Evolutionary conservation across 2,797 vertebrate genomes (phyloP).

Genomic region (Jordanella pulchra): DNA sequence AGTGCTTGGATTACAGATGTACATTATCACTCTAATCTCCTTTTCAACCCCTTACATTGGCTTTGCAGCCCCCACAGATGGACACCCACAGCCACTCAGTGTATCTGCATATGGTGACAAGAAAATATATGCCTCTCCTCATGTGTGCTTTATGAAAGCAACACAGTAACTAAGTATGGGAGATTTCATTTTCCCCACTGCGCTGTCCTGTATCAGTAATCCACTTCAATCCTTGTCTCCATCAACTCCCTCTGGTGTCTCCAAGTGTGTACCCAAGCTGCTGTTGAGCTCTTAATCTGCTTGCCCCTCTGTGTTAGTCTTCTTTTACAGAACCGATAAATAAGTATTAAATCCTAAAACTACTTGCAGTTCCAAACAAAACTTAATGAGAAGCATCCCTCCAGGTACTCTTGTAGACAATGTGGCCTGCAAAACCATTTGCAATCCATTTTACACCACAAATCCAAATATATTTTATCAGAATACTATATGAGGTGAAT

Average conservation of each 20-base stretch:
- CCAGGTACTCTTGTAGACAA: slow-evolving; percentile 25
- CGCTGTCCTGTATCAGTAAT: slow-evolving; percentile 53
- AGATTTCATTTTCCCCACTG: slow-evolving; percentile 48
- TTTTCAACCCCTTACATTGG: slow-evolving; percentile 66
- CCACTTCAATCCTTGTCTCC: slow-evolving; percentile 64
- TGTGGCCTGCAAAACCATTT: not conserved
- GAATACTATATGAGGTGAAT: not conserved
- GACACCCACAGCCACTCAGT: slow-evolving; percentile 15
- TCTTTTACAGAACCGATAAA: slow-evolving; percentile 52
- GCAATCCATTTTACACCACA: not conserved
- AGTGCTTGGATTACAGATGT: slow-evolving; percentile 71
- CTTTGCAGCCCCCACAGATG: slow-evolving; percentile 19
- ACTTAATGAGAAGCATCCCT: slow-evolving; percentile 29
- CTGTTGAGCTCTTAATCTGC: slow-evolving; percentile 36
- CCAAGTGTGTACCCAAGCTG: slow-evolving; percentile 32
- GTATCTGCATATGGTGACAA: slow-evolving; percentile 38
- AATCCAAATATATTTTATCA: not conserved
- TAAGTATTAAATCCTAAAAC: slow-evolving; percentile 45
- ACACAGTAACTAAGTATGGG: slow-evolving; percentile 40
- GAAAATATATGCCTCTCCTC: slow-evolving; percentile 35
- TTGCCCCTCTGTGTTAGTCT: slow-evolving; percentile 18
- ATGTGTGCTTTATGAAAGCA: slow-evolving; percentile 40
- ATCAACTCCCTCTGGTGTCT: slow-evolving; percentile 48
- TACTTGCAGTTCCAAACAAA: slow-evolving; percentile 45
- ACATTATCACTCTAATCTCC: slow-evolving; percentile 78